Evolutionary conservation across 2,888 invertebrate genomes (phyloP).

Genomic region (Tipula helvola): DNA sequence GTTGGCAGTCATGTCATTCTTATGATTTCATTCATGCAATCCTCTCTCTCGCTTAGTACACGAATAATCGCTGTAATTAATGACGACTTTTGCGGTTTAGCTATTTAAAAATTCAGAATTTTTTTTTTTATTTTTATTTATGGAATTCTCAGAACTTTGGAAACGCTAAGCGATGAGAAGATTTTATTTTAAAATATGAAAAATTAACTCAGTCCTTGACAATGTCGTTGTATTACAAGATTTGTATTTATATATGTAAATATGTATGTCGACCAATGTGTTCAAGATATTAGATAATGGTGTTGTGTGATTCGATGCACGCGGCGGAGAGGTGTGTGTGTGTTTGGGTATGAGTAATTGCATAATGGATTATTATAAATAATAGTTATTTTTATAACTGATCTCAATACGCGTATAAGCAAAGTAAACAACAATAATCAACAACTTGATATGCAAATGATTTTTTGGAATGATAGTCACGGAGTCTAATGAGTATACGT

Average conservation of each 20-base stretch:
- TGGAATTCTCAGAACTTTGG: not conserved
- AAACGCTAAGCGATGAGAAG: not conserved
- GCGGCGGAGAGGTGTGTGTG: not conserved
- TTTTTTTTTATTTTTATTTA: not conserved
- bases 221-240: not conserved
- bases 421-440: not conserved
- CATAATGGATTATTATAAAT: not conserved
- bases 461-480: not conserved
- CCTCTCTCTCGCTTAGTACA: not conserved
- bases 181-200: not conserved
- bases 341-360: not conserved
- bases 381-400: not conserved
- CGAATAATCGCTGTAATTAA: not conserved
- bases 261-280: not conserved
- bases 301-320: not conserved
- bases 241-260: not conserved
- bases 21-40: not conserved
- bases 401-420: not conserved
- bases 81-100: not conserved
- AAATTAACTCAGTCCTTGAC: not conserved
- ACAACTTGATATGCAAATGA: not conserved
- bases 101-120: not conserved
- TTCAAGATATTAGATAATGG: not conserved
- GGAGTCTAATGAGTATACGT: not conserved
- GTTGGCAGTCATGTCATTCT: not conserved